Conservation (phyloP, 2,113 vertebrate genomes). For the Crotalus tigris region DNA sequence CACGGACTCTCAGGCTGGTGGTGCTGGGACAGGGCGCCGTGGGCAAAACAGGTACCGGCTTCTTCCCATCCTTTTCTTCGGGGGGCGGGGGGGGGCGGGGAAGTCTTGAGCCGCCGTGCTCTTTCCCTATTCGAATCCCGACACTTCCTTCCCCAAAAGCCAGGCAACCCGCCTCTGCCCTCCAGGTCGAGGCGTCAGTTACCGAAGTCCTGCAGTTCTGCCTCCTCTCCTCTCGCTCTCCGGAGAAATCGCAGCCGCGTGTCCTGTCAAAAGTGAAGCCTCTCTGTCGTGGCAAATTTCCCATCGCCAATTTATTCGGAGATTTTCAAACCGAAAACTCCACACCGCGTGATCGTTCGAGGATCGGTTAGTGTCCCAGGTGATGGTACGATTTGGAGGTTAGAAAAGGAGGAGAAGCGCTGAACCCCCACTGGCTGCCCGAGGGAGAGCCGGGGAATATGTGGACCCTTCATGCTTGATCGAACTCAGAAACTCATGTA, state of each 20-base stretch:
- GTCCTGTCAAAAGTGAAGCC: neutral
- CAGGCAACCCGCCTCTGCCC: neutral
- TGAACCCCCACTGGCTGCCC: neutral
- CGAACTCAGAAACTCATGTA: neutral
- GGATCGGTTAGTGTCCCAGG: neutral
- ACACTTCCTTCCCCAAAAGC: no score
- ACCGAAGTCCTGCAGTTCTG: no score
- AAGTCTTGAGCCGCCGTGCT: neutral
- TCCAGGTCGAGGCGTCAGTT: neutral
- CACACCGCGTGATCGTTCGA: neutral
- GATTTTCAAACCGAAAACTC: neutral
- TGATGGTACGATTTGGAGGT: neutral
- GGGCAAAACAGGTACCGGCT: constrained; percentile 73
- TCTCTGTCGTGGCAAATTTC: neutral
- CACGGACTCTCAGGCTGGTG: constrained; percentile 64
- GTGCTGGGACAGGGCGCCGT: constrained; percentile 71
- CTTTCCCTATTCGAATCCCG: neutral
- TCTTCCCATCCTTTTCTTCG: accelerated
- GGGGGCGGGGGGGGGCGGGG: no score
- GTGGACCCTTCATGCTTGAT: neutral
- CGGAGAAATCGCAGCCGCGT: neutral
- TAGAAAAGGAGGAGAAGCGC: neutral
- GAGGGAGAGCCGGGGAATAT: neutral
- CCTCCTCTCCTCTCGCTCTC: neutral
- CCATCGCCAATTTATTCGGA: neutral